phyloP scores from a whole-genome alignment of 2,113 vertebrate genomes.

The Cercocebus atys region DNA sequence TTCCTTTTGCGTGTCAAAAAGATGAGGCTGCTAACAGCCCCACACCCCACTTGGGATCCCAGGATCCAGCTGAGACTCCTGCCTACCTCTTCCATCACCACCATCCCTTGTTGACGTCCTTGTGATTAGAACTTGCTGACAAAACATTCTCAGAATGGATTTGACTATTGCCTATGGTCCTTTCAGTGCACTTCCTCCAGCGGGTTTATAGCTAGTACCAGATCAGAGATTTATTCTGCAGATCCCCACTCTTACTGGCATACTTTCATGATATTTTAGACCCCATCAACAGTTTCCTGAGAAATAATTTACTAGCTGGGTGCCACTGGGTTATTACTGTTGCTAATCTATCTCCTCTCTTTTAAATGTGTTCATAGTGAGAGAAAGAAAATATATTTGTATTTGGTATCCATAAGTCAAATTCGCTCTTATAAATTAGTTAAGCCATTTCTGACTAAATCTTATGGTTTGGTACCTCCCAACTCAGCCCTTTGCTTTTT shows the following conservation, averaged over 20 bases:
- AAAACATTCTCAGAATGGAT: constrained; percentile 26
- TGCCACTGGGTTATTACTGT: not conserved
- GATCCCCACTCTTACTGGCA: not conserved
- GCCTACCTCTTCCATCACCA: constrained; percentile 69
- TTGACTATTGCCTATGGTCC: not conserved
- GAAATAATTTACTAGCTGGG: not conserved
- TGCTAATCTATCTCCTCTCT: not conserved
- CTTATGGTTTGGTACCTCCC: not conserved
- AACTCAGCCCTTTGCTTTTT: not conserved
- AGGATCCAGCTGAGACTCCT: constrained; percentile 84
- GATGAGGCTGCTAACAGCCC: constrained; percentile 70
- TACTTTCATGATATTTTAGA: not conserved
- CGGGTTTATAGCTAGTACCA: not conserved
- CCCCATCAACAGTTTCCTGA: not conserved
- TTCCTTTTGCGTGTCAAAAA: constrained; percentile 77
- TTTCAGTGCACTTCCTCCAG: not conserved
- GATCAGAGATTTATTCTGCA: not conserved
- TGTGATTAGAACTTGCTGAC: constrained; percentile 50
- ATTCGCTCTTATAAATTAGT: constrained; percentile 3
- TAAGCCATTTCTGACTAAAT: not conserved
- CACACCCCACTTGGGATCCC: constrained; percentile 77
- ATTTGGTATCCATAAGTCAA: not conserved
- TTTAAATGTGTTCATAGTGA: not conserved
- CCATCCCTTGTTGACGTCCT: constrained; percentile 31
- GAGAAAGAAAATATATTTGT: not conserved